Percentiles rank a stretch among this genome's conserved stretches.
phyloP scores from a whole-genome alignment of 2,888 invertebrate genomes.

The Cryptophagus acutangulus region DNA sequence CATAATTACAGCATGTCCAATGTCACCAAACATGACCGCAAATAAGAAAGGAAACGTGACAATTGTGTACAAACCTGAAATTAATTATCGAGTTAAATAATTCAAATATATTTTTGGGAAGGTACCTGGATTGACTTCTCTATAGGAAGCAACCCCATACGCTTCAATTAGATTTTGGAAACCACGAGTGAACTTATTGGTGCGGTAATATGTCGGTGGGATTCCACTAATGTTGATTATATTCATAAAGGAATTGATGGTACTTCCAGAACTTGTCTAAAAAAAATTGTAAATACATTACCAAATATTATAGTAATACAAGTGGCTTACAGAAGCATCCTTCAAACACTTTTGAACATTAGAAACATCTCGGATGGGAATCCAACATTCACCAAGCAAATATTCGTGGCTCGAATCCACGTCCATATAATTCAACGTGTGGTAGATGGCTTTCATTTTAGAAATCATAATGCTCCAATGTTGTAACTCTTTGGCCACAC shows the following conservation, averaged over 20 bases:
- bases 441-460: constrained; percentile 75
- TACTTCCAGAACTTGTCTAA: constrained; percentile 56
- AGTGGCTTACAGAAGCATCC: constrained; percentile 65
- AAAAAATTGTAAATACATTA: constrained; percentile 11
- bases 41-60: constrained; percentile 94
- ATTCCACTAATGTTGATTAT: constrained; percentile 58
- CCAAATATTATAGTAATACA: neutral
- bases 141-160: constrained; percentile 70
- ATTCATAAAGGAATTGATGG: constrained; percentile 71
- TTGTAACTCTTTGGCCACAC: constrained; percentile 81
- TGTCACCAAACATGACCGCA: constrained; percentile 94
- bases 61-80: constrained; percentile 51
- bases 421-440: constrained; percentile 69
- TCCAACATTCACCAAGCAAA: constrained; percentile 69
- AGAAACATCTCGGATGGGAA: constrained; percentile 66
- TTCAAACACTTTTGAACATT: constrained; percentile 72
- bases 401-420: constrained; percentile 70
- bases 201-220: constrained; percentile 69
- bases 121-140: constrained; percentile 65
- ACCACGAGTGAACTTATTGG: constrained; percentile 69
- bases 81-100: constrained; percentile 8
- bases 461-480: constrained; percentile 80
- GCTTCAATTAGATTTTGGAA: constrained; percentile 73
- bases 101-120: neutral
- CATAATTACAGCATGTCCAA: constrained; percentile 86